phyloP scores from a whole-genome alignment of 2,888 invertebrate species.

The Drosophila pullipes region DNA sequence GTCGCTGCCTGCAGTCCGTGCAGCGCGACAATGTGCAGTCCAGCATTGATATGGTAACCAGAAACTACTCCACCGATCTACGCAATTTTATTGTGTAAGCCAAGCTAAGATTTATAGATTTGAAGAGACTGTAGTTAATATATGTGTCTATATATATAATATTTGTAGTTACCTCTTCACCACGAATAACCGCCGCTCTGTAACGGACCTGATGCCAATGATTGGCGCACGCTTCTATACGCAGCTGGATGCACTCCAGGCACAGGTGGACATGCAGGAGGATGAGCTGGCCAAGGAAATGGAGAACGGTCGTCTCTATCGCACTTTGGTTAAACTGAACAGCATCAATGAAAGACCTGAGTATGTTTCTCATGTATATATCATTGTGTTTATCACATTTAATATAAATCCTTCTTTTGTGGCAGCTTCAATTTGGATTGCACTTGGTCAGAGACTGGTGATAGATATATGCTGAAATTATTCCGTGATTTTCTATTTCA shows the following conservation, averaged over 20 bases:
- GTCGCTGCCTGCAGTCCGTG: conserved; percentile 94
- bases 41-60: conserved; percentile 94
- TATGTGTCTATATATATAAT: neutral
- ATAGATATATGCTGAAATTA: conserved; percentile 98
- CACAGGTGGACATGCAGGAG: conserved; percentile 95
- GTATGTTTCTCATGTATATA: conserved; percentile 86
- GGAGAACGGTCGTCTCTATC: conserved; percentile 96
- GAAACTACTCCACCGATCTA: conserved; percentile 96
- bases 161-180: conserved; percentile 90
- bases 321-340: conserved; percentile 95
- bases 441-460: conserved; percentile 99
- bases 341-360: conserved; percentile 98
- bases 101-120: fast-evolving
- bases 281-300: conserved; percentile 96
- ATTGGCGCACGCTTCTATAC: conserved; percentile 98
- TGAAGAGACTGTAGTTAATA: neutral
- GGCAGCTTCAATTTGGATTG: conserved; percentile 94
- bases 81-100: conserved; percentile 96
- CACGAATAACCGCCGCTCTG: conserved; percentile 89
- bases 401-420: neutral
- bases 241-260: conserved; percentile 95
- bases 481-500: conserved; percentile 99
- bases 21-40: conserved; percentile 94
- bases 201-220: conserved; percentile 99
- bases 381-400: neutral